Conservation (phyloP, 2,888 invertebrate genomes). For the Nephrocerus scutellatus region DNA sequence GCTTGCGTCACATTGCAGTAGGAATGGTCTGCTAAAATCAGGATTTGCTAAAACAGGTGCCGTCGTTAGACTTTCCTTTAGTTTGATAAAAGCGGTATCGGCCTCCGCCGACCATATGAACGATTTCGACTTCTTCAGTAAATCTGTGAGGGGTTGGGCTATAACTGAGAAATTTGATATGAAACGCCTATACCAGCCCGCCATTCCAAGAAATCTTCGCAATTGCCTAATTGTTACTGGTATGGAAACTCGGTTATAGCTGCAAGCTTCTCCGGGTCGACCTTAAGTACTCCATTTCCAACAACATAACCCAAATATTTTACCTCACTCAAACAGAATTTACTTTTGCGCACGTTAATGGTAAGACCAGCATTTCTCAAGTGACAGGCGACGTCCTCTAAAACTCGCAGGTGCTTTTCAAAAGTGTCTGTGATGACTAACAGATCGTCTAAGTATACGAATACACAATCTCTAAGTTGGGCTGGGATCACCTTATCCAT, state of each 20-base stretch:
- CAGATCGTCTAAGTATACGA: constrained; percentile 1
- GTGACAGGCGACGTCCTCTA: not conserved
- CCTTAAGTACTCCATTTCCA: not conserved
- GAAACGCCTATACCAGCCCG: constrained; percentile 8
- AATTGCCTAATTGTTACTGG: not conserved
- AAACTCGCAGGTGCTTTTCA: not conserved
- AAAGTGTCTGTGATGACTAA: not conserved
- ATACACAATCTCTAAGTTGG: not conserved
- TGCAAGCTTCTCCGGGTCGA: not conserved
- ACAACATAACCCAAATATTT: constrained; percentile 1
- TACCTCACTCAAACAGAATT: too few species aligned
- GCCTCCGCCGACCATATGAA: not conserved
- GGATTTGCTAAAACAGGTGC: constrained; percentile 16
- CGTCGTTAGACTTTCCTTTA: constrained; percentile 12
- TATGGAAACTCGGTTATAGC: not conserved
- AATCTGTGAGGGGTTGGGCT: not conserved
- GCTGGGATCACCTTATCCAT: constrained; percentile 1
- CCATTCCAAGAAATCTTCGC: constrained; percentile 6
- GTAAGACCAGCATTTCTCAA: constrained; percentile 1
- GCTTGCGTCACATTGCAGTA: constrained; percentile 20
- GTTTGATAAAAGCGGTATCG: not conserved
- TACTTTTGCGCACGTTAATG: too few species aligned
- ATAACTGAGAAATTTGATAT: not conserved
- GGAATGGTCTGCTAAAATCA: constrained; percentile 17
- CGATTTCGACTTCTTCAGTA: not conserved